Conservation (phyloP, 2,113 vertebrate species). For the Chascanopsetta lugubris region DNA sequence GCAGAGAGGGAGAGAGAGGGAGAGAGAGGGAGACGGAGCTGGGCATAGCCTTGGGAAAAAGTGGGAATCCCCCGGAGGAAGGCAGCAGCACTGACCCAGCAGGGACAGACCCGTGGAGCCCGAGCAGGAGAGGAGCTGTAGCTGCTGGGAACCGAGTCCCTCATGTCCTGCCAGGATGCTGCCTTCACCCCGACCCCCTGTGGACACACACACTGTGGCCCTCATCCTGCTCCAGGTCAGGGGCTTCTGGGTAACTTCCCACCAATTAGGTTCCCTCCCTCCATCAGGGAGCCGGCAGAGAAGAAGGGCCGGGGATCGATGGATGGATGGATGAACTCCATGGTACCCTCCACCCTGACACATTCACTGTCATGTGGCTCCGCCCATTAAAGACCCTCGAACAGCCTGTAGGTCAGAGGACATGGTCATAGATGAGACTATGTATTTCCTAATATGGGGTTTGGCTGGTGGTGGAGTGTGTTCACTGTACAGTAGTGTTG, state of each 20-base stretch:
- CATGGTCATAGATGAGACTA: neutral
- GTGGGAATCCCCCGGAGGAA: slow-evolving; percentile 65
- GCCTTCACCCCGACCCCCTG: slow-evolving; percentile 78
- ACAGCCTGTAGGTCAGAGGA: neutral
- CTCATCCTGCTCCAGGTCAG: slow-evolving; percentile 95
- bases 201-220: slow-evolving; percentile 82
- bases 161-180: slow-evolving; percentile 89
- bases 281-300: slow-evolving; percentile 60
- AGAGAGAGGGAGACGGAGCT: slow-evolving; percentile 59
- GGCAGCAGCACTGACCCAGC: slow-evolving; percentile 63
- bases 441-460: neutral
- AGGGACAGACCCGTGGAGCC: slow-evolving; percentile 58
- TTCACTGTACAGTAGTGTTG: neutral
- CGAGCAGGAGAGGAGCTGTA: slow-evolving; percentile 53
- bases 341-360: neutral
- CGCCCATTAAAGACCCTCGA: neutral
- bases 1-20: slow-evolving; percentile 53
- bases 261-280: slow-evolving; percentile 83
- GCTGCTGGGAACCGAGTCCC: slow-evolving; percentile 91
- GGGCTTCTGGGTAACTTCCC: slow-evolving; percentile 94
- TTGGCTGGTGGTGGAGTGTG: neutral
- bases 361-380: slow-evolving; percentile 52
- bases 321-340: slow-evolving; percentile 10
- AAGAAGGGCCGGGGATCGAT: slow-evolving; percentile 40
- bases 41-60: slow-evolving; percentile 81